These are phyloP conservation scores for Trachymyrmex cornetzi DNA, from an alignment of 1,140 invertebrate species.

Conservation along the genomic window DNA sequence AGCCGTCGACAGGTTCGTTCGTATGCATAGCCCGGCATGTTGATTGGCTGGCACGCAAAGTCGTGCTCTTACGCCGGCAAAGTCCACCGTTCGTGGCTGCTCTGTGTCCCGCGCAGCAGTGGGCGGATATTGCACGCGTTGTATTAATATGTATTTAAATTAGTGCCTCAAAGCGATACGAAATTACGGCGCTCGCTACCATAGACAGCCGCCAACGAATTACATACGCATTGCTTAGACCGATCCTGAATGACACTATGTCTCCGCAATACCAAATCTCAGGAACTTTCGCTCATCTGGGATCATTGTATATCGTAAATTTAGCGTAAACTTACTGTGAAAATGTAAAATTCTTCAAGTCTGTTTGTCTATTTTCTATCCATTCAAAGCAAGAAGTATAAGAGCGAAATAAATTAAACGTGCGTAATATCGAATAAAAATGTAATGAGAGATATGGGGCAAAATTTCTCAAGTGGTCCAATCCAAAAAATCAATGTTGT, in stretches of 20 bases:
- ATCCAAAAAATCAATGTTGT: too few species aligned
- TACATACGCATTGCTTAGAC: constrained; percentile 47
- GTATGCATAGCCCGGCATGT: constrained; percentile 72
- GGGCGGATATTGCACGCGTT: constrained; percentile 78
- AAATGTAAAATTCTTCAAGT: not conserved
- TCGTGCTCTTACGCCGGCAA: constrained; percentile 57
- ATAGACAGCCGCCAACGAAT: constrained; percentile 38
- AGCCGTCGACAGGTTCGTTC: constrained; percentile 68
- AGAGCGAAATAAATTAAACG: not conserved
- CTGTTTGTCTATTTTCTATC: not conserved
- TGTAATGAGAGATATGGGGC: not conserved
- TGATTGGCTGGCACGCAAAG: constrained; percentile 74
- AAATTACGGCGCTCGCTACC: constrained; percentile 79
- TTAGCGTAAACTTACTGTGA: not conserved
- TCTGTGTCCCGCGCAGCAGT: constrained; percentile 28
- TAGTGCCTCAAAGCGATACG: constrained; percentile 80
- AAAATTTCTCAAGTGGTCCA: too few species aligned
- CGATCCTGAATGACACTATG: constrained; percentile 15
- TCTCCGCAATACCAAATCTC: constrained; percentile 3
- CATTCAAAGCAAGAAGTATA: not conserved
- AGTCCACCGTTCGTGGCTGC: constrained; percentile 56
- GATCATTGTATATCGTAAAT: not conserved
- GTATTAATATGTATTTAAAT: constrained; percentile 86
- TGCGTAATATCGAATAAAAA: not conserved
- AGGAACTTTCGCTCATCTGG: not conserved